Evolutionary conservation across 2,888 invertebrate species (phyloP).

Genomic region (Stenurella melanura): DNA sequence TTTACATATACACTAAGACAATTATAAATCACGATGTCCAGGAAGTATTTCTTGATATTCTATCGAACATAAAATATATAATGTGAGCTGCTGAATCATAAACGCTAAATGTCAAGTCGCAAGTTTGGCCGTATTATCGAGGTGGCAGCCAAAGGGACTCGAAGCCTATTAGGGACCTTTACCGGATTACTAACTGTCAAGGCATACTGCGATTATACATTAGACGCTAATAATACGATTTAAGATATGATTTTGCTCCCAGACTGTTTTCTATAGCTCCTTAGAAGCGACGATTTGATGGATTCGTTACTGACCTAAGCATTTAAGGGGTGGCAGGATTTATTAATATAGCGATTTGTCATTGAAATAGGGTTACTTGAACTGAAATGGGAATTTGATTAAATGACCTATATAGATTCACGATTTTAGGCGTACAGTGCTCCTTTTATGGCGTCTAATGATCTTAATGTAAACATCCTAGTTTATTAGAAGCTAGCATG

Average conservation of each 20-base stretch:
- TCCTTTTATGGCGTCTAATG: too few relatives aligned
- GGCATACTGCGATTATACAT: slow-evolving; percentile 41
- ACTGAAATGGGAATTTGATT: neutral
- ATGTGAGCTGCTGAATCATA: slow-evolving; percentile 24
- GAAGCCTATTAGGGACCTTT: slow-evolving; percentile 35
- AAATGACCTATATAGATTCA: neutral
- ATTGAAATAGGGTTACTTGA: neutral
- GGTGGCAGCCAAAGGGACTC: slow-evolving; percentile 28
- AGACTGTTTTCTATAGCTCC: slow-evolving; percentile 34
- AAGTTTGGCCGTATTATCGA: slow-evolving; percentile 31
- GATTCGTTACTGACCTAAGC: slow-evolving; percentile 31
- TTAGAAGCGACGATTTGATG: slow-evolving; percentile 29
- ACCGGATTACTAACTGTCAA: slow-evolving; percentile 50
- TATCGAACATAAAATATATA: neutral
- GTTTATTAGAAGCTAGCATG: too few relatives aligned
- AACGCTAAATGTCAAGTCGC: slow-evolving; percentile 30
- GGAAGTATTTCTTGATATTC: neutral
- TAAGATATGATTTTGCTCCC: slow-evolving; percentile 36
- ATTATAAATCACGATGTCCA: slow-evolving; percentile 10
- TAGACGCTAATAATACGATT: slow-evolving; percentile 44
- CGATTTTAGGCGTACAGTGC: too few relatives aligned
- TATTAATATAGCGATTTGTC: slow-evolving; percentile 29
- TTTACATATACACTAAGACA: neutral
- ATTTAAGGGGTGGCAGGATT: slow-evolving; percentile 27
- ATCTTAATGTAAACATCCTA: too few relatives aligned